Evolutionary conservation across 2,797 vertebrate genomes (phyloP), one percentile per base, ranked within the genome.

Genomic region (Pipistrellus kuhlii): DNA sequence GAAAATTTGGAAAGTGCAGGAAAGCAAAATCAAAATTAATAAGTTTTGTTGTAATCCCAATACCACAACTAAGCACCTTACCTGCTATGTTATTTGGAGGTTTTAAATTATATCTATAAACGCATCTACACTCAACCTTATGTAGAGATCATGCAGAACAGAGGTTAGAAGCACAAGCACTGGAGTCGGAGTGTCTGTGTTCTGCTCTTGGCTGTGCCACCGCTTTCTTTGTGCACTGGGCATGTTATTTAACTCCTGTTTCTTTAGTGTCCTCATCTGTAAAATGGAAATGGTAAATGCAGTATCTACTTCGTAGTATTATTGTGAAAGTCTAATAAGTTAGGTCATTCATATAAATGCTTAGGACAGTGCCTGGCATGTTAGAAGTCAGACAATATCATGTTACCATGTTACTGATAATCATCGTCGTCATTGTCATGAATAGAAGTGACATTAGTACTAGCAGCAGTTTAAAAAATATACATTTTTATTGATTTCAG

Each of bases 11-110:
- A 48, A 90, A 92, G 41, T 59, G 23, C 48, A 59, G 41, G 90
- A 87, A 57, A 88, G 21, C 41, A 78, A 75, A 91, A 51, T 32
- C 41, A 55, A 59, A 71, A 25, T n/a, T 53, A 35, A 55, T 80
- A 41, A 85, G 25, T 78, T 15, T 92, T 75, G 17, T 75, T 57
- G 17, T 80, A 73, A 68, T 84, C 75, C 10, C 11, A 57, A 9
- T 73, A 89, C 30, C 55, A 94, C 51, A 88, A 69, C n/a, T 76
- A 76, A 78, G 38, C 51, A 76, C 78, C 85, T 86, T 95, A 38
- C 46, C 21, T 84, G 57, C 23, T 77, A 5, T 41, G 51, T 59
- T 64, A 82, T 88, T 75, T 64, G 20, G 78, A 84, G 23, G 11
- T 84, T 85, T 85, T 77, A 6, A 12, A 81, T 73, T 92, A 1